Percentiles rank a stretch among this genome's conserved stretches.
Evolutionary conservation across 92 coral and sea anemone species (phyloP).

Genomic region (Epizoanthus fatuus): DNA sequence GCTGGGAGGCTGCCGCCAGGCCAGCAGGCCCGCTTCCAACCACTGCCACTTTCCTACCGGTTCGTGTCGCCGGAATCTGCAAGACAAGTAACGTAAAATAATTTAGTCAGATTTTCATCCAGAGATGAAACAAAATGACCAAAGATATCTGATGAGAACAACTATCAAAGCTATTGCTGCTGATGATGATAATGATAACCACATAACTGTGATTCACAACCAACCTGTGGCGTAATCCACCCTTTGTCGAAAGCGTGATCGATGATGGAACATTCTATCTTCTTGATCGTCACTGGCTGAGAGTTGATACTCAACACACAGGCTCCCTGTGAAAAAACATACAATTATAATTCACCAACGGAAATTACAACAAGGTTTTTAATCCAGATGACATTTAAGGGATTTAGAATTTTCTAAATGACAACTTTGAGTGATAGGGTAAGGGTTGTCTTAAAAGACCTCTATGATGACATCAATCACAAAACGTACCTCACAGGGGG

Average conservation of each 20-base stretch:
- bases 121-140: not conserved
- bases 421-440: not conserved
- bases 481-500: slow-evolving; percentile 93
- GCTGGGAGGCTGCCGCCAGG: slow-evolving; percentile 95
- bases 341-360: not conserved
- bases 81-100: not conserved
- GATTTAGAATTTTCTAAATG: not conserved
- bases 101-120: not conserved
- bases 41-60: slow-evolving; percentile 87
- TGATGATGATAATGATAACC: not conserved
- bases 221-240: slow-evolving; percentile 97
- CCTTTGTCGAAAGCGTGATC: slow-evolving; percentile 97
- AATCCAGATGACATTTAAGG: not conserved
- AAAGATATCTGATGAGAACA: not conserved
- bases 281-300: slow-evolving; percentile 97
- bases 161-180: not conserved
- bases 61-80: slow-evolving; percentile 86
- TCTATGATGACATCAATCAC: not conserved
- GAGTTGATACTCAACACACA: slow-evolving; percentile 97
- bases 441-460: not conserved
- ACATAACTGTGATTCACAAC: not conserved
- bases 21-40: slow-evolving; percentile 99
- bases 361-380: not conserved
- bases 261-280: slow-evolving; percentile 94
- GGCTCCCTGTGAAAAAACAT: slow-evolving; percentile 75